Percentiles rank a stretch among this genome's conserved stretches.
Conservation (phyloP, 2,888 invertebrate species). For the Calameuta filiformis region DNA sequence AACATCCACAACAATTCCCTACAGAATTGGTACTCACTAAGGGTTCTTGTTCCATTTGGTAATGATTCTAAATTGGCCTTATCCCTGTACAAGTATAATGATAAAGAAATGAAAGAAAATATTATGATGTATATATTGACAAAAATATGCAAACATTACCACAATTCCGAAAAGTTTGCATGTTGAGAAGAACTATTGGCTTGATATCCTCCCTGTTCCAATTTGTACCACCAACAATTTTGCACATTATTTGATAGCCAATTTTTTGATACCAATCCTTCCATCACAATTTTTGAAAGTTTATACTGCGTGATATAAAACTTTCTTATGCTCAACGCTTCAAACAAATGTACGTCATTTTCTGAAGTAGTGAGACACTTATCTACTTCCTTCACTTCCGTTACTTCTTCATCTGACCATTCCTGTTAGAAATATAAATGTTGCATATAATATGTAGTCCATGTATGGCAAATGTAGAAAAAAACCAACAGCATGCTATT, state of each 20-base stretch:
- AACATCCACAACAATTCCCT: slow-evolving; percentile 63
- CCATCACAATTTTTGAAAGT: slow-evolving; percentile 14
- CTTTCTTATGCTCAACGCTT: too few species aligned
- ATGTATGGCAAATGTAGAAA: slow-evolving; percentile 5
- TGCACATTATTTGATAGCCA: slow-evolving; percentile 63
- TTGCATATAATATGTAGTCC: neutral
- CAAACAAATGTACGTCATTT: slow-evolving; percentile 10
- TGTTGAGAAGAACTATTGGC: slow-evolving; percentile 54
- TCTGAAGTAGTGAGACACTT: neutral
- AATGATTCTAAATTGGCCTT: slow-evolving; percentile 27
- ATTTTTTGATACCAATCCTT: slow-evolving; percentile 46
- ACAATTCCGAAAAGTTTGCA: slow-evolving; percentile 65
- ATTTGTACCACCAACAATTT: slow-evolving; percentile 66
- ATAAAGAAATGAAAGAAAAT: neutral
- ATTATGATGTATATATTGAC: neutral
- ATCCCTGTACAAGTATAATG: slow-evolving; percentile 35
- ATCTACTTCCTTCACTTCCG: neutral
- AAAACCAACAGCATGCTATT: slow-evolving; percentile 1
- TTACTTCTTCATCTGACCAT: slow-evolving; percentile 55
- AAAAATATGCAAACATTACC: slow-evolving; percentile 50
- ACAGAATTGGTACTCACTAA: slow-evolving; percentile 58
- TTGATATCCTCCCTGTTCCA: slow-evolving; percentile 49
- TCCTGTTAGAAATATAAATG: slow-evolving; percentile 34
- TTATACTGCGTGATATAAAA: too few species aligned
- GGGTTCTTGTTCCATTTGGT: slow-evolving; percentile 33